phyloP scores from a whole-genome alignment of 2,888 invertebrate genomes.

The Gymnosoma rotundatum region DNA sequence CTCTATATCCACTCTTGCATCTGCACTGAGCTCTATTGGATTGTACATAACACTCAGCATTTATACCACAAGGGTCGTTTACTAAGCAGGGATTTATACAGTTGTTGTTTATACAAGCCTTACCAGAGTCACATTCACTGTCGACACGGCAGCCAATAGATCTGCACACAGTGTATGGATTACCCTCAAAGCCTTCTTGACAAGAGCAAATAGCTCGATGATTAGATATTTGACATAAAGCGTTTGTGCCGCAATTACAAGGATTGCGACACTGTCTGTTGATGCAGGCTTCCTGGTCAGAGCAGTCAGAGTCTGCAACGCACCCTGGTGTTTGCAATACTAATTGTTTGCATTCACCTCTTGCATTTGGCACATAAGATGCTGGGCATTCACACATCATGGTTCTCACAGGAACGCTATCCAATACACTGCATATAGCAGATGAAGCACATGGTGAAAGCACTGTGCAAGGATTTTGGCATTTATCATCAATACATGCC shows the following conservation, averaged over 20 bases:
- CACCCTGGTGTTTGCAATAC: slow-evolving; percentile 89
- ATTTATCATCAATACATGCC: slow-evolving; percentile 90
- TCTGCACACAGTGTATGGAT: slow-evolving; percentile 91
- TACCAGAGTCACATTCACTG: slow-evolving; percentile 91
- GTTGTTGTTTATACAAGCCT: slow-evolving; percentile 92
- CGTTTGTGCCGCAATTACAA: slow-evolving; percentile 93
- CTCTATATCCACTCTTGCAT: slow-evolving; percentile 91
- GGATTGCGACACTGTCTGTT: slow-evolving; percentile 93
- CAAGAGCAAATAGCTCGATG: slow-evolving; percentile 95
- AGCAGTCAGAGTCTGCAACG: slow-evolving; percentile 90
- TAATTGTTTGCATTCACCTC: slow-evolving; percentile 90
- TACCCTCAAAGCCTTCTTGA: slow-evolving; percentile 91
- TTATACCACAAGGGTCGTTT: slow-evolving; percentile 90
- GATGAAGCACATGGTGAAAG: slow-evolving; percentile 89
- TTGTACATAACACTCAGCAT: slow-evolving; percentile 91
- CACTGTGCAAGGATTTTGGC: slow-evolving; percentile 90
- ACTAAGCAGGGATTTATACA: slow-evolving; percentile 93
- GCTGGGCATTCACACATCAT: slow-evolving; percentile 94
- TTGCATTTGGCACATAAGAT: slow-evolving; percentile 90
- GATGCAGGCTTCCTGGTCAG: slow-evolving; percentile 90
- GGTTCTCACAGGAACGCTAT: slow-evolving; percentile 92
- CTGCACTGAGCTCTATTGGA: slow-evolving; percentile 89
- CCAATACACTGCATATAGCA: slow-evolving; percentile 91
- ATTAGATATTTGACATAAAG: slow-evolving; percentile 90
- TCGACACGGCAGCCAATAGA: slow-evolving; percentile 91